Evolutionary conservation across 2,113 vertebrate genomes (phyloP).

Genomic region (Climacteris rufus): DNA sequence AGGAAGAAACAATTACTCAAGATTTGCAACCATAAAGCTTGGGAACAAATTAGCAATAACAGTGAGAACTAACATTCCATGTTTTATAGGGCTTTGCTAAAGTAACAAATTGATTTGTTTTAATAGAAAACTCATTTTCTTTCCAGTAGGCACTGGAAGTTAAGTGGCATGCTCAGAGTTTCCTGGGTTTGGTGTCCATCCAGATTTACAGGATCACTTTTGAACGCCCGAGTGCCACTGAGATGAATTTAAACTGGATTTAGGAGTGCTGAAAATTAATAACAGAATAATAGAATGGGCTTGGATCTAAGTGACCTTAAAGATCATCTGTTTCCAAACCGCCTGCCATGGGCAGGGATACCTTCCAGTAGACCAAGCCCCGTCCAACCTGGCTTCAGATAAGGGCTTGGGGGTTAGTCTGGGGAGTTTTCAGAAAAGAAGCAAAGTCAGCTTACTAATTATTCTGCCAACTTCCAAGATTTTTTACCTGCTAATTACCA

Average conservation of each 20-base stretch:
- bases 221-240: not conserved
- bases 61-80: not conserved
- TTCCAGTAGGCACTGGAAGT: not conserved
- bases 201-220: not conserved
- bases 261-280: not conserved
- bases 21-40: not conserved
- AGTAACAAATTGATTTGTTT: not conserved
- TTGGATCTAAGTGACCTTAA: not conserved
- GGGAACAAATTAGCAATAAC: not conserved
- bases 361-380: not conserved
- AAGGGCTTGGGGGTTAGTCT: not conserved
- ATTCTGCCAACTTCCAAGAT: not conserved
- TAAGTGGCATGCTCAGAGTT: not conserved
- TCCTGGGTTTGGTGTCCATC: not conserved
- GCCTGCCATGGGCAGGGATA: not conserved
- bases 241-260: not conserved
- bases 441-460: not conserved
- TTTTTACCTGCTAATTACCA: not conserved
- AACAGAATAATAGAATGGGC: not conserved
- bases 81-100: not conserved
- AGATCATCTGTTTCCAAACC: not conserved
- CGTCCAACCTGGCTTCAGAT: not conserved
- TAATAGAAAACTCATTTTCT: not conserved
- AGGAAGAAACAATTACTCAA: not conserved
- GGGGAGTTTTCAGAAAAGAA: not conserved